phyloP scores from a whole-genome alignment of 1,140 invertebrate species.

The Drosophila grimshawi region DNA sequence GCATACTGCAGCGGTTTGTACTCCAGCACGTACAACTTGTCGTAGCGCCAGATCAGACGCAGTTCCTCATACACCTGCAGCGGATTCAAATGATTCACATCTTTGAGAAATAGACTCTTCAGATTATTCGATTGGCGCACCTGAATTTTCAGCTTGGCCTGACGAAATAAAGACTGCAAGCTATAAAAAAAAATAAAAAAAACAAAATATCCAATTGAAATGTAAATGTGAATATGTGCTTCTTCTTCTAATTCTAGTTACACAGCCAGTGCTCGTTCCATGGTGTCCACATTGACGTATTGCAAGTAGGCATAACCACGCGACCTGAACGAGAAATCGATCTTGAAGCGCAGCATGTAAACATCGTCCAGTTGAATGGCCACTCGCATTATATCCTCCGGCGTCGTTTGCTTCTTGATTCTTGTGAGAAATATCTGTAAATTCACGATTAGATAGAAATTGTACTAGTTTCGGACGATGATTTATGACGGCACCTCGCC shows the following conservation, averaged over 20 bases:
- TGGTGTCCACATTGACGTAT: conserved; percentile 37
- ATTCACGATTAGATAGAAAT: neutral
- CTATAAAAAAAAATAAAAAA: conserved; percentile 9
- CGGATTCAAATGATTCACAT: conserved; percentile 22
- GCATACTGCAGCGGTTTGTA: neutral
- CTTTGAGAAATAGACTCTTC: conserved; percentile 18
- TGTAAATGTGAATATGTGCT: no score
- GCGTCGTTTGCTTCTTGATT: conserved; percentile 4
- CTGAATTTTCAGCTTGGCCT: neutral
- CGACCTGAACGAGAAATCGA: conserved; percentile 30
- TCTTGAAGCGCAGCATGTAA: conserved; percentile 59
- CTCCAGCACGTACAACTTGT: conserved; percentile 36
- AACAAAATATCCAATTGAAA: neutral
- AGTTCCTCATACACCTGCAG: conserved; percentile 48
- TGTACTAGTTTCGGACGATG: no score
- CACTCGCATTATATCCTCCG: conserved; percentile 36
- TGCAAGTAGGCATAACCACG: conserved; percentile 69
- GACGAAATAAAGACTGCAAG: conserved; percentile 14
- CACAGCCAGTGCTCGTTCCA: conserved; percentile 26
- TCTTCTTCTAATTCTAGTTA: conserved; percentile 6
- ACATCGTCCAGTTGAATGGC: conserved; percentile 49
- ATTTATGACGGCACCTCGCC: conserved; percentile 45
- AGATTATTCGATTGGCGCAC: conserved; percentile 43
- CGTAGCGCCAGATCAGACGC: conserved; percentile 21
- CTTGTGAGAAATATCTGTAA: conserved; percentile 41